Conservation (phyloP, 30 jellyfish, hydroid and myxozoan genomes). For the Sanderia malayensis region DNA sequence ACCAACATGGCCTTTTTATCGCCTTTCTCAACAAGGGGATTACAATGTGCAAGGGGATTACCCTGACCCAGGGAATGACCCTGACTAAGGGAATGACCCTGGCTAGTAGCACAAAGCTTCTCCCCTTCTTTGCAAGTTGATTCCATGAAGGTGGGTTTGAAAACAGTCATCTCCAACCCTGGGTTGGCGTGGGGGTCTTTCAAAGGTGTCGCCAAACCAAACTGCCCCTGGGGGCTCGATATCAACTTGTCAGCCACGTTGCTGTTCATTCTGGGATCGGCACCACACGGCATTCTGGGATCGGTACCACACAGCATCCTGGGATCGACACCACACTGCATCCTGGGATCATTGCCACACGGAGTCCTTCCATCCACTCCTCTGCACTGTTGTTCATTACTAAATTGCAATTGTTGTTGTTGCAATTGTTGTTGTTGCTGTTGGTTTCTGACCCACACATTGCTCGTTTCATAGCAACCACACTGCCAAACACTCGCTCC, state of each 20-base stretch:
- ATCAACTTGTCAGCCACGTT: slow-evolving; percentile 27
- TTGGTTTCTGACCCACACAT: slow-evolving; percentile 50
- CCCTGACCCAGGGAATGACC: neutral
- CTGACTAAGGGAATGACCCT: too few species aligned
- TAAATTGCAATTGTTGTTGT: too few species aligned
- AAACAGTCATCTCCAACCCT: slow-evolving; percentile 38
- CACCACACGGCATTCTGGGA: slow-evolving; percentile 26
- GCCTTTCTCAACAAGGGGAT: too few species aligned
- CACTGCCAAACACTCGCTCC: slow-evolving; percentile 72
- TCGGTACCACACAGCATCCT: slow-evolving; percentile 30
- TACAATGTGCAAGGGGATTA: neutral
- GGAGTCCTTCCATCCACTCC: too few species aligned
- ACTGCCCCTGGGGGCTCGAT: slow-evolving; percentile 53
- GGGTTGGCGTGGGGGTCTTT: slow-evolving; percentile 27
- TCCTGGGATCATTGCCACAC: too few species aligned
- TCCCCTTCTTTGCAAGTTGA: neutral
- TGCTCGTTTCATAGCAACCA: slow-evolving; percentile 50
- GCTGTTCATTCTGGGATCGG: too few species aligned
- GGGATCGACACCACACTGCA: slow-evolving; percentile 23
- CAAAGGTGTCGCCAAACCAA: slow-evolving; percentile 46
- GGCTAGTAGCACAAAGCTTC: too few species aligned
- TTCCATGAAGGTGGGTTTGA: neutral
- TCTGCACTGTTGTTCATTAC: too few species aligned
- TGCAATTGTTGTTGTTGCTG: too few species aligned
- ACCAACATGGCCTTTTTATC: too few species aligned